Evolutionary conservation across 2,113 vertebrate species (phyloP), one percentile per base, ranked within the genome.

Genomic region (Illadopsis cleaveri): DNA sequence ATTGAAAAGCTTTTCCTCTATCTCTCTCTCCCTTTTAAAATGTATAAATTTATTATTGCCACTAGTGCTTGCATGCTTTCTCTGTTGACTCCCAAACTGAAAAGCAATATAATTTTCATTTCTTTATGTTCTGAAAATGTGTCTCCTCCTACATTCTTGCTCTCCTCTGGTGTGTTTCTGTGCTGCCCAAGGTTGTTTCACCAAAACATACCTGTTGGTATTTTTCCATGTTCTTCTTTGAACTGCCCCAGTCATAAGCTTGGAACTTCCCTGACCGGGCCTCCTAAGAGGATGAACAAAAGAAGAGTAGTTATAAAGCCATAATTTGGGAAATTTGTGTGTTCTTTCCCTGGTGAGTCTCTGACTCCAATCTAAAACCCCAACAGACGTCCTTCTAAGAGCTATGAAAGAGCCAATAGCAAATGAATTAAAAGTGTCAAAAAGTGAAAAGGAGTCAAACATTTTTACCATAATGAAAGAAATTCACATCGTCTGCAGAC

Each of bases 171-270:
- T 45, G 23, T 62, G 35, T 23, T 94, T 78, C 27, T 71, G 25
- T 42, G 10, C 38, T 56, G 35, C 44, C 9, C 24, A n/a, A 44
- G 19, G 12, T 10, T 51, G 15, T 45, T 82, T 91, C 50, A 83
- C 62, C 20, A 73, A 50, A 80, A 73, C 25, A 65, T 90, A 95
- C 92, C 79, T 94, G 91, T n/a, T 92, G 80, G 35, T 94, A 71
- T 83, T 93, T 97, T 77, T 81, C 64, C 33, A 51, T 51, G 47
- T 92, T 94, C 82, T 85, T 91, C 50, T 89, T 92, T 89, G 68
- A 89, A 83, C 71, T 95, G 27, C 89, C 90, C 76, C 90, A 96
- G 82, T 95, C 82, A 83, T 96, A 97, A 86, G 82, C 94, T 71
- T 94, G 92, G 71, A 95, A 94, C 21, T 96, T 93, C 54, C 94